Conservation (phyloP, 2,113 vertebrate species). For the Vidua chalybeata region DNA sequence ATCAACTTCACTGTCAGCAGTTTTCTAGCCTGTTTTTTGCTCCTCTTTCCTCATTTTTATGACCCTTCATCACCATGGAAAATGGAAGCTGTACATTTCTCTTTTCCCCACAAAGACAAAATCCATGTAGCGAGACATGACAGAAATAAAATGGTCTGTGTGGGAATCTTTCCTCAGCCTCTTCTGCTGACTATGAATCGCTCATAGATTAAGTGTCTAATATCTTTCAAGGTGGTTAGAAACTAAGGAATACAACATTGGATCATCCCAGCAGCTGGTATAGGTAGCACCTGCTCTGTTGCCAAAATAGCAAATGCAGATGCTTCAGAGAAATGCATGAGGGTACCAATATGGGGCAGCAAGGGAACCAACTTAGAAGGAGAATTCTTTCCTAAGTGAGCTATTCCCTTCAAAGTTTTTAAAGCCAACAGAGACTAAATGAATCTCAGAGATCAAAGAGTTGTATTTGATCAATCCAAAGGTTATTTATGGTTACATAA, state of each 20-base stretch:
- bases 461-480: background rate
- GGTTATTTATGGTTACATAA: background rate
- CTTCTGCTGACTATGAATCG: background rate
- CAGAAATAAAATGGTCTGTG: background rate
- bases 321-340: background rate
- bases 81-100: background rate
- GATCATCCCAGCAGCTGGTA: background rate
- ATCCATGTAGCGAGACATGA: background rate
- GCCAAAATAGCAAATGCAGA: background rate
- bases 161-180: background rate
- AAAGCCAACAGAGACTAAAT: background rate
- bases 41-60: conserved; percentile 15
- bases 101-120: conserved; percentile 11
- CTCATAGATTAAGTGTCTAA: background rate
- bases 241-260: background rate
- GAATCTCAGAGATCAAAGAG: background rate
- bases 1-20: background rate
- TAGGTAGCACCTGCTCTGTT: background rate
- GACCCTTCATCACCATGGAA: background rate
- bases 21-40: background rate
- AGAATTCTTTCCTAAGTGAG: background rate
- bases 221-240: background rate
- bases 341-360: background rate
- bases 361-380: background rate
- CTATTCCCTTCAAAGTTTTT: background rate